Evolutionary conservation across 2,797 vertebrate species (phyloP).

Genomic region (Chrosomus eos): DNA sequence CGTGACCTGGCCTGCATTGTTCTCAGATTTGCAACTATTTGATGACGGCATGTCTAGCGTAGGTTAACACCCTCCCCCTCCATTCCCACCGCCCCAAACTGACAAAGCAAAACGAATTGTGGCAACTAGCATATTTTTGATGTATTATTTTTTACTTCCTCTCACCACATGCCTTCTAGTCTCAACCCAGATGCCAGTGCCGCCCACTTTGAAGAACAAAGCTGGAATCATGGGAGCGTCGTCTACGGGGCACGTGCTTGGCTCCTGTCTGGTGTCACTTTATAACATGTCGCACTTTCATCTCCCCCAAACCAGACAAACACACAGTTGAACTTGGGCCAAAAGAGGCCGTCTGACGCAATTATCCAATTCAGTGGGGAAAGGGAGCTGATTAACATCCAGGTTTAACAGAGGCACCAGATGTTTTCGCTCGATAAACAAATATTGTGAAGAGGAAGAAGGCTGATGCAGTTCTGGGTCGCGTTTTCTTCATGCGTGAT

Average conservation of each 20-base stretch:
- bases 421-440: slow-evolving; percentile 63
- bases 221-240: slow-evolving; percentile 7
- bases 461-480: not conserved
- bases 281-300: slow-evolving; percentile 47
- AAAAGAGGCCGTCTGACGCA: slow-evolving; percentile 56
- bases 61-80: slow-evolving; percentile 23
- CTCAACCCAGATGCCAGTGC: slow-evolving; percentile 20
- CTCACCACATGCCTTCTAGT: slow-evolving; percentile 30
- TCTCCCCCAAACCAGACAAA: slow-evolving; percentile 30
- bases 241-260: slow-evolving; percentile 33
- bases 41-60: slow-evolving; percentile 75
- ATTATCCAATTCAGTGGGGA: slow-evolving; percentile 64
- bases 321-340: slow-evolving; percentile 50
- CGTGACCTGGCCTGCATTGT: slow-evolving; percentile 69
- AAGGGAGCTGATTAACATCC: slow-evolving; percentile 50
- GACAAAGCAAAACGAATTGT: slow-evolving; percentile 58
- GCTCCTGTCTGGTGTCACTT: slow-evolving; percentile 53
- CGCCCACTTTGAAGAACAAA: slow-evolving; percentile 45
- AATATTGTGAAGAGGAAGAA: slow-evolving; percentile 39
- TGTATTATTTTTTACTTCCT: slow-evolving; percentile 52
- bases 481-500: slow-evolving; percentile 26
- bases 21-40: slow-evolving; percentile 65
- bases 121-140: slow-evolving; percentile 47
- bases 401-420: slow-evolving; percentile 59
- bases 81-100: slow-evolving; percentile 37